Base-by-base conservation (phyloP, 2,113 vertebrate genomes). In the Leucopsar rothschildi region DNA sequence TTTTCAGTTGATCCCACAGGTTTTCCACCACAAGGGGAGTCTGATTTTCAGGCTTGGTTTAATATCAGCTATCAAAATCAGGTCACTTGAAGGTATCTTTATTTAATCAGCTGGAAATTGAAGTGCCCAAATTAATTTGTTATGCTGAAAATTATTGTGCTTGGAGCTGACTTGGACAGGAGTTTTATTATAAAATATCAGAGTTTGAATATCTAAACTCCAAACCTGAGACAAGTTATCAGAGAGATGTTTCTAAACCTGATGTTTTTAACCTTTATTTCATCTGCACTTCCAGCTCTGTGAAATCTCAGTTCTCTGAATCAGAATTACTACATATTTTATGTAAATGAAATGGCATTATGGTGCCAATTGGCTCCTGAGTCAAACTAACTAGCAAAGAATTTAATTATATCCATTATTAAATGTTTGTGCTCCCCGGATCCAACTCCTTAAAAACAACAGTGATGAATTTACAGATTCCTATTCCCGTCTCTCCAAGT, bases 331-430 rank as follows among this genome's bases (percentile, higher is more conserved):
- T 84, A n/a, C 90, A 76, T 57, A 57, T 91, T 96, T 96, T 85
- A 96, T 95, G 92, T 61, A 96, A 97, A 95, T 95, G 69, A 95
- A 95, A 85, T 80, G 53, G 42, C 82, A 87, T 83, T 92, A n/a
- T 23, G 19, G 53, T 92, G 96, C 95, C 95, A 97, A 55, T 68
- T 97, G 96, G 94, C 93, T 95, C 57, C 72, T 42, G 59, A 96
- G 79, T 93, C 86, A 96, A 95, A 81, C 76, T 92, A 83, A 83
- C 78, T 59, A 93, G 87, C 61, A 92, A 91, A 91, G 85, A 97
- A 96, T 94, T 88, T 97, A 95, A 97, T 97, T 93, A 97, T 87
- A 92, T 88, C 88, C 85, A 95, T 96, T 97, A 97, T 95, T 94
- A 96, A 95, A 96, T 96, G 90, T 95, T 96, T 96, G 91, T 75